Conservation (phyloP, 2,797 vertebrate species). For the Gorsachius magnificus region DNA sequence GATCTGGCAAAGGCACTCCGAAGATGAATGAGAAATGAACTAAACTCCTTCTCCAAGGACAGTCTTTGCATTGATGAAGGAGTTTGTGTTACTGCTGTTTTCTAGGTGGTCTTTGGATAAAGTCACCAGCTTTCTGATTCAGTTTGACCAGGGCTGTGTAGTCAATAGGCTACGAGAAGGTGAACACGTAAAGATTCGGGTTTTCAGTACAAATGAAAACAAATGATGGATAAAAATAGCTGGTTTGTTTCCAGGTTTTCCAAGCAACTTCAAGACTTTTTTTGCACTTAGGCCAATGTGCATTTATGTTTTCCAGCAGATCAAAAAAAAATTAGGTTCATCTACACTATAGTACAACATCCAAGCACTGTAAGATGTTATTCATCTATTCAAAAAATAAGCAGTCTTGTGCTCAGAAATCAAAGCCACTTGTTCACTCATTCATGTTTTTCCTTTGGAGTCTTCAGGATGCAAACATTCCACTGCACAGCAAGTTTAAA, state of each 20-base stretch:
- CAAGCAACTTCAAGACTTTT: background rate
- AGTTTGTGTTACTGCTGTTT: background rate
- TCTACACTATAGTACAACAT: accelerated
- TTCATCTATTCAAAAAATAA: background rate
- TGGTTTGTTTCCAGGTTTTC: background rate
- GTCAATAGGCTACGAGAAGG: background rate
- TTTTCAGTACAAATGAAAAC: accelerated
- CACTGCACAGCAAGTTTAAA: background rate
- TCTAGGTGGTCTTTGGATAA: background rate
- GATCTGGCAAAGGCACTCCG: background rate
- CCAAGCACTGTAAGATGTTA: background rate
- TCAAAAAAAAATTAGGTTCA: background rate
- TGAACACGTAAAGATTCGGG: background rate
- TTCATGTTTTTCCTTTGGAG: background rate
- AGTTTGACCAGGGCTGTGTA: background rate
- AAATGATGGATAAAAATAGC: background rate
- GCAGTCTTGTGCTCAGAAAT: background rate
- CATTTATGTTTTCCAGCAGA: background rate
- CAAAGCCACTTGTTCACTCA: background rate
- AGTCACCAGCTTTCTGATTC: background rate
- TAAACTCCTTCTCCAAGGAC: background rate
- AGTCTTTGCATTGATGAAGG: background rate
- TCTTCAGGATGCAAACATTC: background rate
- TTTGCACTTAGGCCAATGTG: background rate
- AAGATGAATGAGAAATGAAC: background rate